Evolutionary conservation across 1,140 invertebrate species (phyloP).

Genomic region (Orchesella cincta): DNA sequence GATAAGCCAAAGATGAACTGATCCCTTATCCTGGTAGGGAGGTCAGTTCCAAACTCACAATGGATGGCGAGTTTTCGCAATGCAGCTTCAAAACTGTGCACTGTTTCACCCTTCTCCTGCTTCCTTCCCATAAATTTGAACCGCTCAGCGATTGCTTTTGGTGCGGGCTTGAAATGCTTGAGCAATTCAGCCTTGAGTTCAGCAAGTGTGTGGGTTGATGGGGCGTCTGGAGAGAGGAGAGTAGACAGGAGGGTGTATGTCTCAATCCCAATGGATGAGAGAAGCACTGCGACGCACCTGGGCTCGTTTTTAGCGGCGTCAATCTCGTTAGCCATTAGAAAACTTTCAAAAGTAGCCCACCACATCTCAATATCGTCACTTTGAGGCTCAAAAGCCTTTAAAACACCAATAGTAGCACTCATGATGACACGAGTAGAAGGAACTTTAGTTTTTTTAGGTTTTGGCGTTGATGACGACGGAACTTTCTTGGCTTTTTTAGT

Average conservation of each 20-base stretch:
- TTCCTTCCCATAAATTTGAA: slow-evolving; percentile 39
- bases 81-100: slow-evolving; percentile 37
- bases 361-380: too few species aligned
- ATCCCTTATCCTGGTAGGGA: slow-evolving; percentile 41
- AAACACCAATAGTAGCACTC: too few species aligned
- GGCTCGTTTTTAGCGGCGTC: neutral
- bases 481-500: too few species aligned
- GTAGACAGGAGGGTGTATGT: slow-evolving; percentile 22
- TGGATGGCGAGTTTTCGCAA: slow-evolving; percentile 39
- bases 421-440: too few species aligned
- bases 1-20: slow-evolving; percentile 41
- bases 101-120: slow-evolving; percentile 38
- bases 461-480: too few species aligned
- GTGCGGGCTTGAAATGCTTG: slow-evolving; percentile 34
- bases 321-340: slow-evolving; percentile 20
- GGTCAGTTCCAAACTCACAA: slow-evolving; percentile 40
- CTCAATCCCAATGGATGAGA: slow-evolving; percentile 11
- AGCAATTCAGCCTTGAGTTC: neutral
- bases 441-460: too few species aligned
- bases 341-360: neutral
- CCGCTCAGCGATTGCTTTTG: slow-evolving; percentile 38
- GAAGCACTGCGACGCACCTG: slow-evolving; percentile 18
- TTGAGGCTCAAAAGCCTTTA: too few species aligned
- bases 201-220: neutral
- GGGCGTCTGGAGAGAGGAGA: slow-evolving; percentile 25